These are phyloP conservation scores for Sesamia nonagrioides DNA, from an alignment of 1,140 invertebrate genomes.

Conservation along the genomic window DNA sequence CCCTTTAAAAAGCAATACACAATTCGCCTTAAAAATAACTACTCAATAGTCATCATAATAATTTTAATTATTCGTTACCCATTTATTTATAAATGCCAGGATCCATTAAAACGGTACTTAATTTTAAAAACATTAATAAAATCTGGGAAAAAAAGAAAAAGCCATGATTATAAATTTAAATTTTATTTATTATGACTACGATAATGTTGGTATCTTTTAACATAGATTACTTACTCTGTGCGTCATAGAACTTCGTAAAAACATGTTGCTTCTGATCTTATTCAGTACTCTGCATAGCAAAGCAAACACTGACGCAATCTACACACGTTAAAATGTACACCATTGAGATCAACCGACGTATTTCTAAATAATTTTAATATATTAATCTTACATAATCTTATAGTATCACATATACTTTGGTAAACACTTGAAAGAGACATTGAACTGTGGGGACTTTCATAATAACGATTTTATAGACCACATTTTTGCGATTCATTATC, in stretches of 20 bases:
- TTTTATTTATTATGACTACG: conserved; percentile 23
- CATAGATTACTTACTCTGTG: conserved; percentile 13
- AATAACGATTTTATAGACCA: neutral
- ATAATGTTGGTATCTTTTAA: neutral
- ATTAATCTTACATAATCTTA: conserved; percentile 48
- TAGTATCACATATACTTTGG: conserved; percentile 76
- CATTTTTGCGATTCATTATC: too few species aligned
- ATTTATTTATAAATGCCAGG: too few species aligned
- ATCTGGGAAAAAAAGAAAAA: conserved; percentile 22
- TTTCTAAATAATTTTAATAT: conserved; percentile 37
- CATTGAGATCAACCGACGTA: conserved; percentile 28
- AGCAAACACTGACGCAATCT: neutral
- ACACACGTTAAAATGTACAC: conserved; percentile 17
- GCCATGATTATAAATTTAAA: conserved; percentile 24
- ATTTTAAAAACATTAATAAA: conserved; percentile 1
- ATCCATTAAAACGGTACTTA: too few species aligned
- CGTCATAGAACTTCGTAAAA: conserved; percentile 3
- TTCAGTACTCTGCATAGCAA: conserved; percentile 10
- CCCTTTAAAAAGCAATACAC: too few species aligned
- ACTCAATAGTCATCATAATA: too few species aligned
- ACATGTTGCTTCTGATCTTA: conserved; percentile 10
- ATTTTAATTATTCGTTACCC: too few species aligned
- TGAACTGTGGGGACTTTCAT: neutral
- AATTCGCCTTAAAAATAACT: too few species aligned
- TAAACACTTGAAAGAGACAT: conserved; percentile 46